phyloP scores from a whole-genome alignment of 2,113 vertebrate genomes.

The Sphaerodactylus townsendi region DNA sequence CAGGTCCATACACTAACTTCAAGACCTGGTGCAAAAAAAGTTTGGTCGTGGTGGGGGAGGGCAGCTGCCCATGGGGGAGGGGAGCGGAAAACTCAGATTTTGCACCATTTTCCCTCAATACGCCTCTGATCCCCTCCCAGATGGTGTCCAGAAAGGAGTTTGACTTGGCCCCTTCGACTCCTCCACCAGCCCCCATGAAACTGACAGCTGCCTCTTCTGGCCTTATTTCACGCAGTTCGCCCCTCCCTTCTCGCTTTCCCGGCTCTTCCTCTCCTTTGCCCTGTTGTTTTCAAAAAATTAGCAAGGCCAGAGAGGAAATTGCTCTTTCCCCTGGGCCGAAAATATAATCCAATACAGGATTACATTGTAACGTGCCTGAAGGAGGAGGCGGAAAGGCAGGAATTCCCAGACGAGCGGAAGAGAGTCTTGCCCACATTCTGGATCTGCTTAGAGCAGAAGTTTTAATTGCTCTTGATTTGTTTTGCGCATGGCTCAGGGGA shows the following conservation, averaged over 20 bases:
- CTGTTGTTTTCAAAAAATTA: slow-evolving; percentile 8
- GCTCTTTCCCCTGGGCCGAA: slow-evolving; percentile 34
- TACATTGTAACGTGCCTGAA: neutral
- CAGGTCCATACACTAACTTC: too few species aligned
- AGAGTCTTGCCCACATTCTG: neutral
- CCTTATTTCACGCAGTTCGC: neutral
- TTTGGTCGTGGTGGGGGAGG: too few species aligned
- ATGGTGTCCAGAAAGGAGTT: neutral
- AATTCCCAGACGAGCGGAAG: slow-evolving; percentile 36
- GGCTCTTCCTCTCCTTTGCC: slow-evolving; percentile 29
- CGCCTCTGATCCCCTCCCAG: neutral
- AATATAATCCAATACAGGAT: neutral
- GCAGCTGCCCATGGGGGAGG: too few species aligned
- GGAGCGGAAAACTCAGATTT: too few species aligned
- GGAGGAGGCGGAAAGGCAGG: slow-evolving; percentile 3
- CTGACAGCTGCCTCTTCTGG: neutral
- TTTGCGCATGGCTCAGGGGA: neutral
- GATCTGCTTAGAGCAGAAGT: neutral
- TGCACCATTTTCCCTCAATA: too few species aligned
- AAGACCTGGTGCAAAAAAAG: too few species aligned
- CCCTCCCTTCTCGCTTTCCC: neutral
- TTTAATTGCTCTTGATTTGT: neutral
- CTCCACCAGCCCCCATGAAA: neutral
- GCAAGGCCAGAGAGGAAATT: slow-evolving; percentile 42
- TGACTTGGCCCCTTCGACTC: neutral